A percentile compares a stretch with the other conserved stretches of the same genome.
Conservation (phyloP, 2,113 vertebrate species). For the Poecilia latipinna region DNA sequence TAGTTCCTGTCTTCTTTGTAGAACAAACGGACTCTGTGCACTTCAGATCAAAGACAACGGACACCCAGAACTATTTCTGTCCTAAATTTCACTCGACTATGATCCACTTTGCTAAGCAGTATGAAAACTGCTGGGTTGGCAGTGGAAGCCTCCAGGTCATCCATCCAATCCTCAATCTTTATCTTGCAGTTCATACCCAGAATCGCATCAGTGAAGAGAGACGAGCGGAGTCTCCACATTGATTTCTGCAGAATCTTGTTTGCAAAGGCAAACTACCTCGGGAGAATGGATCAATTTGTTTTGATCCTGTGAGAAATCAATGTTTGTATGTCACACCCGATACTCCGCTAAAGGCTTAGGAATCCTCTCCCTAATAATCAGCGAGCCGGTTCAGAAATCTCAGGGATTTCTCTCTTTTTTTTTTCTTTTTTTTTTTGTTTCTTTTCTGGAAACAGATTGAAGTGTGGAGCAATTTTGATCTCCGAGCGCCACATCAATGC, state of each 20-base stretch:
- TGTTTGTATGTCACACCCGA: constrained; percentile 53
- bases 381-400: neutral
- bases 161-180: constrained; percentile 16
- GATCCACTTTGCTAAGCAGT: neutral
- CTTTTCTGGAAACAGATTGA: constrained; percentile 25
- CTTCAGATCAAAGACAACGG: neutral
- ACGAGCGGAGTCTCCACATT: constrained; percentile 27
- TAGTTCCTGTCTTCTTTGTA: neutral
- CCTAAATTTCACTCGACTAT: neutral
- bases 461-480: constrained; percentile 42
- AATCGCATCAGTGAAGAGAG: constrained; percentile 25
- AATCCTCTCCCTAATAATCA: constrained; percentile 52
- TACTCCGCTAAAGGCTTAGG: constrained; percentile 40
- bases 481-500: constrained; percentile 50
- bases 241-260: constrained; percentile 44
- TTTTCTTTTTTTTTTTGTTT: too few relatives aligned
- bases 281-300: constrained; percentile 59
- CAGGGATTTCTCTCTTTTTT: neutral
- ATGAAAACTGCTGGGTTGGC: constrained; percentile 21
- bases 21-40: neutral
- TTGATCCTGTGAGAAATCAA: constrained; percentile 68
- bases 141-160: neutral
- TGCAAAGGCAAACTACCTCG: constrained; percentile 40
- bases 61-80: neutral
- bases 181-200: constrained; percentile 5